A percentile compares a stretch with the other conserved stretches of the same genome.
Conservation (phyloP, 1,140 invertebrate species). For the Tetragonula clypearis region DNA sequence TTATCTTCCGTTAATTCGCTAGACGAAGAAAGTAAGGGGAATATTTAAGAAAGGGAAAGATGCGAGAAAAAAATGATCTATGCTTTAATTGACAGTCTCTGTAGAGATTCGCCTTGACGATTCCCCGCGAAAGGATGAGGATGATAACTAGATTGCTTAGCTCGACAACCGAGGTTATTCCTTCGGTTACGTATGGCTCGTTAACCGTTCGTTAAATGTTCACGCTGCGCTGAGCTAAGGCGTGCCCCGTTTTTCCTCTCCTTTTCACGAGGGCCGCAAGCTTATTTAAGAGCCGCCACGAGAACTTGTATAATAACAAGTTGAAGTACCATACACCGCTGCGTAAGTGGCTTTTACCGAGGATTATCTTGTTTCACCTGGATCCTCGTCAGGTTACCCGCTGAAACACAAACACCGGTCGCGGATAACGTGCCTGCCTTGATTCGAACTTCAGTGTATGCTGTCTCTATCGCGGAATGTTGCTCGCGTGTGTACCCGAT, state of each 20-base stretch:
- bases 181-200: slow-evolving; percentile 21
- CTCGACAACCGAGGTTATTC: slow-evolving; percentile 29
- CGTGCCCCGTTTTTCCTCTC: slow-evolving; percentile 27
- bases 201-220: slow-evolving; percentile 63
- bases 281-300: slow-evolving; percentile 46
- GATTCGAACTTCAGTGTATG: not conserved
- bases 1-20: not conserved
- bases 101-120: not conserved
- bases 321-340: slow-evolving; percentile 35
- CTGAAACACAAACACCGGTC: slow-evolving; percentile 12
- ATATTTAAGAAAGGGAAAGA: not conserved
- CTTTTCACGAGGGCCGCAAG: slow-evolving; percentile 19
- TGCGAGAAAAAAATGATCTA: too few relatives aligned
- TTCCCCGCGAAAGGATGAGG: not conserved
- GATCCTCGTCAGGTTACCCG: slow-evolving; percentile 4
- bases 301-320: slow-evolving; percentile 56
- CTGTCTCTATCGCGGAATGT: not conserved
- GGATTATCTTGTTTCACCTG: slow-evolving; percentile 47
- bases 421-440: not conserved
- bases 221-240: slow-evolving; percentile 37
- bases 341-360: slow-evolving; percentile 49
- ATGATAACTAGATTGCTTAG: slow-evolving; percentile 38
- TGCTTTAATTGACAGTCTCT: not conserved
- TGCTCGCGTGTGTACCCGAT: not conserved
- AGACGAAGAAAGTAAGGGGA: not conserved